Percentiles rank a stretch among this genome's conserved stretches.
Conservation (phyloP, 2,888 invertebrate genomes). For the Orthosia incerta region DNA sequence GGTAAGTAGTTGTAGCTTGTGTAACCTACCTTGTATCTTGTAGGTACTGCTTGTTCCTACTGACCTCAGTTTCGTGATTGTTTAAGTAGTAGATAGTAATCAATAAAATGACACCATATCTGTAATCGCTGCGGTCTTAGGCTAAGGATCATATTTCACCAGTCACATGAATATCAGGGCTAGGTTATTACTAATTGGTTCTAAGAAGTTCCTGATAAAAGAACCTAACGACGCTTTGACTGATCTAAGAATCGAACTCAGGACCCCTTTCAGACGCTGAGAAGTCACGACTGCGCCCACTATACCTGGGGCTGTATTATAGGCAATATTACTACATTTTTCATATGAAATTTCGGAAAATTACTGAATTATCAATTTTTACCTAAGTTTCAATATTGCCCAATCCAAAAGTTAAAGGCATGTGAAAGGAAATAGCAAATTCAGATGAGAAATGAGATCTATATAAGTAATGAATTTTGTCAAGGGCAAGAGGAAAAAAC, state of each 20-base stretch:
- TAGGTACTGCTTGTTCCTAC: background rate
- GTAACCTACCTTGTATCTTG: slow-evolving; percentile 35
- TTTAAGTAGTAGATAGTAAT: background rate
- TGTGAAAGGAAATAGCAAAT: background rate
- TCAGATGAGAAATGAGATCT: too few relatives aligned
- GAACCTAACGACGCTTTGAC: too few relatives aligned
- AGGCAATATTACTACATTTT: too few relatives aligned
- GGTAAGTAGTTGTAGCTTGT: slow-evolving; percentile 38
- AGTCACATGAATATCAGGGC: background rate
- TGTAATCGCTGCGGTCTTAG: background rate
- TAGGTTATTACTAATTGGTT: background rate
- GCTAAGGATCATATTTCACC: background rate
- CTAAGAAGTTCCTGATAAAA: too few relatives aligned
- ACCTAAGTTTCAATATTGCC: background rate
- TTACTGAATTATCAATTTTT: too few relatives aligned
- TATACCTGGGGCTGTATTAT: too few relatives aligned
- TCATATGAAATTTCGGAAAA: too few relatives aligned
- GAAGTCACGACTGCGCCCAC: too few relatives aligned
- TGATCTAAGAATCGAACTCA: too few relatives aligned
- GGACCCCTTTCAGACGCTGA: too few relatives aligned
- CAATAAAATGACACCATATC: background rate
- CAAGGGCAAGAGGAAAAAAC: background rate
- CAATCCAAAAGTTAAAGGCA: background rate
- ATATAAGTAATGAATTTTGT: background rate
- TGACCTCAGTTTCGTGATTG: slow-evolving; percentile 9